Base-by-base conservation (phyloP, 2,113 vertebrate species). In the Lipophrys pholis region DNA sequence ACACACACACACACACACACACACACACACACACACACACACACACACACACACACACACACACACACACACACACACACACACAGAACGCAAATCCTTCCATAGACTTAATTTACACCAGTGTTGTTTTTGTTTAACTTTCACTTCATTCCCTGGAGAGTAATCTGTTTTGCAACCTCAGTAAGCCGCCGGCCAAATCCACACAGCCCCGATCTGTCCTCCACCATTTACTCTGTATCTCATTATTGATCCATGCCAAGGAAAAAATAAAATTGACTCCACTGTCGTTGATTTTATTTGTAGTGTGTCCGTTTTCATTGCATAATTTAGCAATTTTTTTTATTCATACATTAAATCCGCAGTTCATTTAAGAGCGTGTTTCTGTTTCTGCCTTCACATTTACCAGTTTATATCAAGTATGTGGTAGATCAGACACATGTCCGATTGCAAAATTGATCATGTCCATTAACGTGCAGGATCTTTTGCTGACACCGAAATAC, bases 81-180 rank as follows among this genome's bases (percentile, higher is more conserved):
- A 55, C 73, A 30, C 78, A 11, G 83, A 75, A 79, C 16, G 45
- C 74, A 66, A 70, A 58, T 58, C 52, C 70, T 61, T 73, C 60
- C 43, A 46, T 73, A 77, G 85, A 75, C 73, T 84, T 86, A 78
- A 92, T 92, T 93, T 89, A 84, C 89, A 85, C 90, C 78, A 69
- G 17, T 76, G 78, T 84, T 86, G 80, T 89, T 92, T 84, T 76
- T 83, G 54, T 70, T 79, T 84, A 73, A 53, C 78, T 84, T 83
- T 81, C 21, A 59, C 60, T 78, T 87, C 61, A 57, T 72, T 74
- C 82, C 78, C 67, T 49, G 49, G 72, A 64, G 69, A 39, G 16
- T 78, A 69, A 79, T 81, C 55, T 77, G 64, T 76, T 86, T 45
- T 63, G 54, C 69, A 78, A 78, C 41, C 67, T 64, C 16, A 1